Evolutionary conservation across 1,140 invertebrate genomes (phyloP), one percentile per base, ranked within the genome.

Genomic region (Solenopsis fugax): DNA sequence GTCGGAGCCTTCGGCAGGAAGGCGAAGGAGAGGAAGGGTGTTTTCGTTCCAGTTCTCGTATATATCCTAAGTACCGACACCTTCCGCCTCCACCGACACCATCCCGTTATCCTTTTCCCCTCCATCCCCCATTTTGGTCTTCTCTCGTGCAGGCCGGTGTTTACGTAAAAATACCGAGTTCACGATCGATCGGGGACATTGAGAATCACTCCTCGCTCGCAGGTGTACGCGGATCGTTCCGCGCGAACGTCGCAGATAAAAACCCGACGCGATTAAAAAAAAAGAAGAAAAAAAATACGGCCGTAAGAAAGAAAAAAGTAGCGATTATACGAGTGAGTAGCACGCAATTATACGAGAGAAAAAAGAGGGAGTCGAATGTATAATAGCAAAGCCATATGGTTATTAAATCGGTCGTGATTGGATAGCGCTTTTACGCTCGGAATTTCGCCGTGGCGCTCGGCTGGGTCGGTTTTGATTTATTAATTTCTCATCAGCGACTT

Each of bases 1-100:
- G 71, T 85, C 41, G 86, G 72, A 87, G 84, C 52, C 81, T 87
- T 85, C 81, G 82, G 45, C 71, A 72, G 81, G 52, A 88, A 88
- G 73, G 72, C 64, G 73, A 56, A 73, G 56, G 65, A 86, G 75
- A 65, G 75, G 67, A 77, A 54, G 37, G 71, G 45, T 71, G 18
- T 37, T 71, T 64, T 77, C 67, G 84, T 78, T 78, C 71, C 52
- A 76, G 81, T 87, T 87, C 80, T 87, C 81, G 81, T 50, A 65
- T 82, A 62, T 45, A 72, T 9, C 60, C 21, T 56, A 81, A 87
- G 69, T 54, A 85, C 71, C 62, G 81, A 87, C 60, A 85, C 81
- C 52, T 76, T 87, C 82, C 60, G 69, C 71, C 80, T 50, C 18
- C 41, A 16, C 67, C 52, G 80, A 41, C 41, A 34, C 12, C 65